phyloP scores from a whole-genome alignment of 2,797 vertebrate species.

The Thunnus albacares region DNA sequence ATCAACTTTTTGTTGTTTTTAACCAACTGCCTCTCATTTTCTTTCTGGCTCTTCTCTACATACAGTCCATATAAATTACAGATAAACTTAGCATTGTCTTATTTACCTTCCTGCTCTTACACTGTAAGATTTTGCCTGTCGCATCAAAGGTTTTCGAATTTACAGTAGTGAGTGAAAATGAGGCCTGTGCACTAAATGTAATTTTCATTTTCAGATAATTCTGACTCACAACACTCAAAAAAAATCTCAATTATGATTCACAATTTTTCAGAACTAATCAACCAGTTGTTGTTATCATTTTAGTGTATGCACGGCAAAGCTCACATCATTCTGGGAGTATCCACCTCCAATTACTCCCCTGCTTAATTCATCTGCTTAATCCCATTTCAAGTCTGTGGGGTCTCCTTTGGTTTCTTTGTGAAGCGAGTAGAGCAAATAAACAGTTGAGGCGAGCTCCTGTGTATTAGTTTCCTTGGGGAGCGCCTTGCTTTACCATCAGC shows the following conservation, averaged over 20 bases:
- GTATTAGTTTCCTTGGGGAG: conserved; percentile 67
- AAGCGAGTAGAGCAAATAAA: conserved; percentile 66
- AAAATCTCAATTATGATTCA: too few relatives aligned
- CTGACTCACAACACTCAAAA: too few relatives aligned
- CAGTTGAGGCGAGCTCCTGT: conserved; percentile 48
- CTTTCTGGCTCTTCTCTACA: conserved; percentile 41
- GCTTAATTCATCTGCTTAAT: conserved; percentile 54
- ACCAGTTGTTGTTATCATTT: not conserved
- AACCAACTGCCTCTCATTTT: conserved; percentile 63
- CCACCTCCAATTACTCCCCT: conserved; percentile 24
- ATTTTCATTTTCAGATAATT: not conserved
- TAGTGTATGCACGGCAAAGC: not conserved
- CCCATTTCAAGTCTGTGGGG: conserved; percentile 42
- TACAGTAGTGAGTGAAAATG: not conserved
- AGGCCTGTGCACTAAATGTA: not conserved
- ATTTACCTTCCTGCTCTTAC: conserved; percentile 1
- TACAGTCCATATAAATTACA: conserved; percentile 48
- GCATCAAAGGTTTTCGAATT: not conserved
- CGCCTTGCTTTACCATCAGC: conserved; percentile 44
- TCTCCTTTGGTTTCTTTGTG: conserved; percentile 57
- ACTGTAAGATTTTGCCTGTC: not conserved
- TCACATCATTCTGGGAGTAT: conserved; percentile 1
- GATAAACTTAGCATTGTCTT: conserved; percentile 32
- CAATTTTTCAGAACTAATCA: not conserved
- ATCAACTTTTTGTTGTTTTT: conserved; percentile 78